Evolutionary conservation across 2,113 vertebrate genomes (phyloP), one percentile per base, ranked within the genome.

Genomic region (Xyrauchen texanus): DNA sequence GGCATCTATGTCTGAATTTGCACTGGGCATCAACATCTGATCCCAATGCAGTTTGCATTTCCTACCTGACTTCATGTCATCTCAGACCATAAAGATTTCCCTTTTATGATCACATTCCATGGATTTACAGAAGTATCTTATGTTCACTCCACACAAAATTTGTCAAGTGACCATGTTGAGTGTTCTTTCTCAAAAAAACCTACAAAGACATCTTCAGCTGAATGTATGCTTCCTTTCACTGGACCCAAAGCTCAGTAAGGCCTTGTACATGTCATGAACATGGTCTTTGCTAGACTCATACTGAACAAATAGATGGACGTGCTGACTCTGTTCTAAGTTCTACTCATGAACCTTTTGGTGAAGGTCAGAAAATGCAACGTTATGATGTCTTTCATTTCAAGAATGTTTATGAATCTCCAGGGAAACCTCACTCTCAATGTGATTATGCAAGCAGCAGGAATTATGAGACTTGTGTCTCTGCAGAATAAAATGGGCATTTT

Each of bases 1-100:
- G 97, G 97, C 87, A 97, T 99, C 90, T 99, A 99, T 4, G 97
- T 99, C 83, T 99, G 93, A 96, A 86, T 80, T 63, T 46, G 13
- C 46, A 51, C 53, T 7, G 44, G 46, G 49, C 42, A 57, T 66
- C 52, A 57, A 11, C 15, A 47, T 64, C 44, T 1, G 7, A 16
- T 6, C 0, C 12, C 13, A 81, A 11, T 8, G 49, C 57, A 16
- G 8, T 49, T 64, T 53, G 45, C 42, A 49, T 62, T 58, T 69
- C 68, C 68, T 45, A 57, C 53, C 34, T 46, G 11, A 73, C 52
- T 46, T 55, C 7, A 8, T 8, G 44, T 42, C 64, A 51, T 16
- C 16, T 55, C 16, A 52, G 15, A 49, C 45, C 42, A 67, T 53
- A 10, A 71, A 70, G 45, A 49, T 64, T 65, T 72, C 13, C 12